These are phyloP conservation scores for Campopleginae sp. DNA, from an alignment of 2,888 invertebrate species.

Conservation along the genomic window DNA sequence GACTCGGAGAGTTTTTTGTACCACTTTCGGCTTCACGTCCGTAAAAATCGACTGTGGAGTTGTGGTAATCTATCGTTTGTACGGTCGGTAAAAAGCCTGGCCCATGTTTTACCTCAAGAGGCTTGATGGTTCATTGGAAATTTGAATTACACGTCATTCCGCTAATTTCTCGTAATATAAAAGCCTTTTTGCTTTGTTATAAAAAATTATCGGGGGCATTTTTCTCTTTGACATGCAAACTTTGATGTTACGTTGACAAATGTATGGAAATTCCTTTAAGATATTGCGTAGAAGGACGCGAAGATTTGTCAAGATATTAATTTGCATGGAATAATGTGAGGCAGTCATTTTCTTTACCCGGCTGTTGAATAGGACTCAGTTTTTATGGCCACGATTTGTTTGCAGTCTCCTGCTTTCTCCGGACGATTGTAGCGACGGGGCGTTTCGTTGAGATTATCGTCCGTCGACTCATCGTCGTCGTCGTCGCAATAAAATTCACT, in stretches of 20 bases:
- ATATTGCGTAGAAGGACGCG: not conserved
- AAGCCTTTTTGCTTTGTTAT: no score
- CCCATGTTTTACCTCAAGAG: no score
- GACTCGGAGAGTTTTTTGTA: no score
- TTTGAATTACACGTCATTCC: no score
- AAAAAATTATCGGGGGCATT: no score
- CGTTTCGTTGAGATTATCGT: not conserved
- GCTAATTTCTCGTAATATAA: no score
- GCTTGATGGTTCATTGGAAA: no score
- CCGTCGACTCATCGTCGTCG: not conserved
- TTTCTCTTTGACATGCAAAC: no score
- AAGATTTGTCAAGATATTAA: not conserved
- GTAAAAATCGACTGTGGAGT: no score
- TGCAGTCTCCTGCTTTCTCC: not conserved
- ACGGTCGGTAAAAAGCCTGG: no score
- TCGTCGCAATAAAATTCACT: not conserved
- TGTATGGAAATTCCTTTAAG: not conserved
- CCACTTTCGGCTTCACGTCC: no score
- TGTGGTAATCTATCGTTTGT: no score
- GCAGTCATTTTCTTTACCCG: not conserved
- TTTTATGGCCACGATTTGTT: not conserved
- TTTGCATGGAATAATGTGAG: not conserved
- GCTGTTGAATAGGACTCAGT: not conserved
- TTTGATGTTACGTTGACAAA: not conserved
- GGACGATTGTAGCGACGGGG: not conserved